Conservation (phyloP, 1,140 invertebrate species). For the Pseudomyrmex concolor region DNA sequence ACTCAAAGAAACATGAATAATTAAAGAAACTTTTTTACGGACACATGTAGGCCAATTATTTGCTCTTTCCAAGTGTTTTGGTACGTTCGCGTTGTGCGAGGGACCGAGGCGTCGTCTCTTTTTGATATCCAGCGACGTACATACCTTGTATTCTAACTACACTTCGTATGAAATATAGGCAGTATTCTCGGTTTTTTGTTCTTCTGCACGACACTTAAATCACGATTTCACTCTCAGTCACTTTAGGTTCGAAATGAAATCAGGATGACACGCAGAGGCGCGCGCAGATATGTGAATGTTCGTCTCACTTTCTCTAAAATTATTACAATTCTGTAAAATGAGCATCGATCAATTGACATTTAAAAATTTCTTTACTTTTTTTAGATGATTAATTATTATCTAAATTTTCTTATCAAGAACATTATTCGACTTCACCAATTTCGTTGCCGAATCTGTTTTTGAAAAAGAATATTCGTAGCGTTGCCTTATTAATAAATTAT, state of each 20-base stretch:
- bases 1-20: conserved; percentile 24
- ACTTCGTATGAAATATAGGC: background rate
- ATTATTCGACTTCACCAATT: background rate
- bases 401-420: background rate
- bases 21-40: conserved; percentile 38
- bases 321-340: conserved; percentile 1
- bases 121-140: conserved; percentile 10
- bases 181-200: conserved; percentile 46
- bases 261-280: conserved; percentile 3
- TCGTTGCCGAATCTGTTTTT: conserved; percentile 20
- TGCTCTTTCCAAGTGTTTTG: conserved; percentile 13
- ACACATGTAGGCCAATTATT: conserved; percentile 3
- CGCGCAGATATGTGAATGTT: conserved; percentile 32
- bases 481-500: conserved; percentile 69
- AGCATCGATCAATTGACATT: conserved; percentile 12
- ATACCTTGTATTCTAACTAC: conserved; percentile 32
- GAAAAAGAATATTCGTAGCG: conserved; percentile 55
- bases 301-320: conserved; percentile 54
- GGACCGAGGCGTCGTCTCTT: conserved; percentile 9
- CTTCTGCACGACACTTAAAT: conserved; percentile 9
- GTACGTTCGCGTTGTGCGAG: conserved; percentile 12
- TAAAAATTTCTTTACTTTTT: conserved; percentile 8
- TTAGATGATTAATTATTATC: background rate
- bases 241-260: conserved; percentile 12
- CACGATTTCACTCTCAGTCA: background rate